These are phyloP conservation scores for Cheilosia soror DNA, from an alignment of 2,888 invertebrate species.

Conservation along the genomic window DNA sequence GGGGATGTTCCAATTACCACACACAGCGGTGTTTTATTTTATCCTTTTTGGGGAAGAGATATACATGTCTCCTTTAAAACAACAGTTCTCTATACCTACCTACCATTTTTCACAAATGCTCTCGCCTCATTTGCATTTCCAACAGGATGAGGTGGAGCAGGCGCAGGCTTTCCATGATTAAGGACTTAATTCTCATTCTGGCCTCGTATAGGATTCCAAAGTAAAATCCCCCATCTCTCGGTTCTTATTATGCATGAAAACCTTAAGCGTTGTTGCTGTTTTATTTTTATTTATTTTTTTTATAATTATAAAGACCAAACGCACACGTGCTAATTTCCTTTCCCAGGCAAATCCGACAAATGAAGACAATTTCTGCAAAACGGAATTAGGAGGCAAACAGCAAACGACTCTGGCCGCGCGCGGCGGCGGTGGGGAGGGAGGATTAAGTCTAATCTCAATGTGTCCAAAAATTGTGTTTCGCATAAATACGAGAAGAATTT, in stretches of 20 bases:
- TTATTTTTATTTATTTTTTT: conserved; percentile 10
- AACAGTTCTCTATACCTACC: neutral
- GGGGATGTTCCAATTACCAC: conserved; percentile 60
- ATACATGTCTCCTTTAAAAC: conserved; percentile 19
- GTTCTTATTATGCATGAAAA: neutral
- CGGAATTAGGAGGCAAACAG: conserved; percentile 50
- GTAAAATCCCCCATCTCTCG: conserved; percentile 24
- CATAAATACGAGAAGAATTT: conserved; percentile 52
- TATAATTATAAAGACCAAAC: conserved; percentile 58
- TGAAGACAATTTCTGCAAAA: conserved; percentile 34
- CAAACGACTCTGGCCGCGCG: conserved; percentile 35
- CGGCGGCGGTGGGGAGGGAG: neutral
- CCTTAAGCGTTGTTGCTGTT: conserved; percentile 12
- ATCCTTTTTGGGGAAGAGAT: conserved; percentile 44
- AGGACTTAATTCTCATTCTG: conserved; percentile 63
- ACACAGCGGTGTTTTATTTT: conserved; percentile 70
- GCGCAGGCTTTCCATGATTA: conserved; percentile 43
- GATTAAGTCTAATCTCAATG: conserved; percentile 69
- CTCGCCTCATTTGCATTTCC: conserved; percentile 66
- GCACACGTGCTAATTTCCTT: conserved; percentile 67
- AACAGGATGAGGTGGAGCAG: conserved; percentile 12
- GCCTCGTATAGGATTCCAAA: conserved; percentile 55
- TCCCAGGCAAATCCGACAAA: conserved; percentile 3
- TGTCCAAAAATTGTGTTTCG: conserved; percentile 63
- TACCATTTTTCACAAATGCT: conserved; percentile 3